Evolutionary conservation across 35 echinoderm and acorn worm species (phyloP).

Genomic region (Chiridota heheva): DNA sequence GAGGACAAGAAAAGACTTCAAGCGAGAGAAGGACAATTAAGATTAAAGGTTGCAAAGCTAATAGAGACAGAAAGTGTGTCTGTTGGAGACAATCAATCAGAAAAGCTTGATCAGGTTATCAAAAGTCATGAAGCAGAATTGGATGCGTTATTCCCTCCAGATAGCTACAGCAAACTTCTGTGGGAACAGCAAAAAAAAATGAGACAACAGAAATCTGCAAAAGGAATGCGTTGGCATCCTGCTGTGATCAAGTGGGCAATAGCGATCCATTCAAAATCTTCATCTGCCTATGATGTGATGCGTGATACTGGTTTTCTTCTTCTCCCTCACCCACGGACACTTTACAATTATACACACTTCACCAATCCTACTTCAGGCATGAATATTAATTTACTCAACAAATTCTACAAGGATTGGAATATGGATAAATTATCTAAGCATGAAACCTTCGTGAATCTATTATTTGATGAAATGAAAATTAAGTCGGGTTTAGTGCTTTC

Average conservation of each 20-base stretch:
- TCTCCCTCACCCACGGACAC: constrained; percentile 14
- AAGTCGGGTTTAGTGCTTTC: constrained; percentile 17
- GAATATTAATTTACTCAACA: neutral
- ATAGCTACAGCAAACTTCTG: neutral
- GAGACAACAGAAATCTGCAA: neutral
- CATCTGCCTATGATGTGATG: neutral
- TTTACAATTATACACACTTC: constrained; percentile 16
- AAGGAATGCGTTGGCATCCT: constrained; percentile 12
- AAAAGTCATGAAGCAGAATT: too few species aligned
- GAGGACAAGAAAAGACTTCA: too few species aligned
- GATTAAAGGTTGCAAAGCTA: too few species aligned
- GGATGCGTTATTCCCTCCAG: neutral
- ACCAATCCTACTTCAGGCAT: neutral
- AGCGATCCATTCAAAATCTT: neutral
- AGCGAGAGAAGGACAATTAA: too few species aligned
- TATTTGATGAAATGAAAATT: constrained; percentile 54
- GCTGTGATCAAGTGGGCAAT: neutral
- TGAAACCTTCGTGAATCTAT: neutral
- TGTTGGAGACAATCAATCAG: too few species aligned
- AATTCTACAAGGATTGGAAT: neutral
- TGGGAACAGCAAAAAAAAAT: constrained; percentile 1
- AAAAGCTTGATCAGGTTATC: too few species aligned
- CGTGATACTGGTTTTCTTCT: neutral
- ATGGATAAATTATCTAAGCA: neutral
- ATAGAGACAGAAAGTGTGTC: too few species aligned